A percentile compares a stretch with the other conserved stretches of the same genome.
Conservation (phyloP, 2,113 vertebrate genomes). For the Dendropsophus ebraccatus region DNA sequence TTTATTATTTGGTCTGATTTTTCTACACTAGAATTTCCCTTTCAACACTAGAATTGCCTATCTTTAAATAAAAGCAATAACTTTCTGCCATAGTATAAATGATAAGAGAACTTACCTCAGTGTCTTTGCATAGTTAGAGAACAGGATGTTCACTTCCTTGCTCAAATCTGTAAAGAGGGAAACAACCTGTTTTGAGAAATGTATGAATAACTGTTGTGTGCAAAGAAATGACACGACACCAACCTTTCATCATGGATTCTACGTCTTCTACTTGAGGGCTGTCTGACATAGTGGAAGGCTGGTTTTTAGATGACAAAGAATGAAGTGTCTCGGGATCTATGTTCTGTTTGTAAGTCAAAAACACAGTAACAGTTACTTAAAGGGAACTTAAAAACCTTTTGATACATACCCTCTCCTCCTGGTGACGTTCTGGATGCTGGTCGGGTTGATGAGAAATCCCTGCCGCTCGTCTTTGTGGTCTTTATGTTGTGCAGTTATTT, state of each 20-base stretch:
- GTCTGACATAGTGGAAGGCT: conserved; percentile 63
- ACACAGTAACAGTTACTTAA: neutral
- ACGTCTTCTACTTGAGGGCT: conserved; percentile 63
- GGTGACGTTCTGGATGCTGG: no score
- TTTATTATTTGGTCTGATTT: no score
- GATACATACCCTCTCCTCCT: no score
- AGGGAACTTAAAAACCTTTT: no score
- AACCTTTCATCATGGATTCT: conserved; percentile 59
- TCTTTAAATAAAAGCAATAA: neutral
- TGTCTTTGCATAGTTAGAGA: conserved; percentile 72
- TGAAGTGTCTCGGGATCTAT: conserved; percentile 66
- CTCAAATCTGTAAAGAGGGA: conserved; percentile 69
- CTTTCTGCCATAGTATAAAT: neutral
- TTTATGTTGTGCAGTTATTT: no score
- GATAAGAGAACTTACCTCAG: conserved; percentile 71
- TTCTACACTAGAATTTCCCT: no score
- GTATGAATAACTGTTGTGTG: neutral
- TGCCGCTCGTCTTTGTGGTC: no score
- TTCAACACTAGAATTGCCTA: no score
- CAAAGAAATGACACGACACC: neutral
- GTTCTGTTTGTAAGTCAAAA: conserved; percentile 61
- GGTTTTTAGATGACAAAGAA: conserved; percentile 63
- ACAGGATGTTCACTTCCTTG: conserved; percentile 71
- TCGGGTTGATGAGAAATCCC: no score
- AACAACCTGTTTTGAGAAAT: neutral